Evolutionary conservation across 2,888 invertebrate species (phyloP), one percentile per base, ranked within the genome.

Genomic region (Hyles lineata): DNA sequence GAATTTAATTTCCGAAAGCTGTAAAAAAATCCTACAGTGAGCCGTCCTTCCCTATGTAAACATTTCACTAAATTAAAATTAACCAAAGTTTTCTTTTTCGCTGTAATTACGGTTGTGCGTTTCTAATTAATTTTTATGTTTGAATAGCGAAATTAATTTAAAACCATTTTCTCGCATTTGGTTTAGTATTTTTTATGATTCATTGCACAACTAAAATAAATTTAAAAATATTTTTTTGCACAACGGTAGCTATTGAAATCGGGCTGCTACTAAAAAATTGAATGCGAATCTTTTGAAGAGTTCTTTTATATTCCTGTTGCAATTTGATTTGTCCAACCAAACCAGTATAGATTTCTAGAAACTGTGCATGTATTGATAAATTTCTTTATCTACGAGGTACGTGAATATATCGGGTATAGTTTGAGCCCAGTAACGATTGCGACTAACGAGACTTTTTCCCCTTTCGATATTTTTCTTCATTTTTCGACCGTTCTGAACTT

Each of bases 381-480:
- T 55, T n/a, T n/a, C 19, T 19, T 17, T 55, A 55, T 55, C 55
- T n/a, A 55, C 19, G 55, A 55, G 55, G 17, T 55, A n/a, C 55
- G 55, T 55, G 29, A 5, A 29, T 29, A 29, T 29, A n/a, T n/a
- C 55, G 55, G n/a, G 55, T 55, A 55, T 8, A 6, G 55, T 55
- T 55, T 55, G n/a, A 55, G n/a, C n/a, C 55, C 55, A 55, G n/a
- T 55, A 55, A 55, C 55, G 55, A 55, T 55, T 55, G 55, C 55
- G 55, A 55, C 55, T 55, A 55, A 55, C 55, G 55, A 55, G 60
- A 60, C 25, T 25, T 60, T 60, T 25, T 60, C 60, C 17, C 60
- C 25, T 25, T 23, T 23, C 60, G 17, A 60, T 25, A 23, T 11
- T 60, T 23, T 60, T 60, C 60, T 25, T 55, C 55, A n/a, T 60